Base-by-base conservation (phyloP, 1,140 invertebrate genomes). In the honey bee (Apis mellifera) region DNA sequence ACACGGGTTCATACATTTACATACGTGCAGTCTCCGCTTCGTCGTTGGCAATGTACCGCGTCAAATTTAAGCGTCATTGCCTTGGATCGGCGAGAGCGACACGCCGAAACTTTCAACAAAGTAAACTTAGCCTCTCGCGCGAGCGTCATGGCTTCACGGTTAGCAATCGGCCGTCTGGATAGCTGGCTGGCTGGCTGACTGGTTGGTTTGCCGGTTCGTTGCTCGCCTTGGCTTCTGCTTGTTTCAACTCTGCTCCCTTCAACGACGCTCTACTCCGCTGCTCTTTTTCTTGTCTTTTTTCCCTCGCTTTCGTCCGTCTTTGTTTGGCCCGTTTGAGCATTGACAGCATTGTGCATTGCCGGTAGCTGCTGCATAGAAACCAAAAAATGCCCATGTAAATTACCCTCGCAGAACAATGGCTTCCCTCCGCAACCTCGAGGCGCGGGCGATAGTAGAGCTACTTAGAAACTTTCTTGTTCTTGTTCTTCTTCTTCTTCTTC, bases 71-170 rank as follows among this genome's bases (percentile, higher is more conserved):
- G 84, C 84, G 50, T 88, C 83, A 81, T 82, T 85, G 80, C 78
- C 64, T 68, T 55, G 74, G 60, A 71, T 62, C 54, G 59, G 74
- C 23, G 62, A 82, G 77, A 85, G 78, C 59, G 0, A 3, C 12
- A 80, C 68, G 60, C 65, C 68, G 72, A 88, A 92, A 93, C 87
- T 93, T 93, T 84, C 71, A 1, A 85, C 74, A 91, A 92, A 93
- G 92, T 93, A 93, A 93, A 93, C 91, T 93, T 89, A 89, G 85
- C 89, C 87, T 91, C 82, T 91, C 82, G 79, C 88, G 89, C 82
- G 86, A 89, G 86, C 77, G 84, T 86, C 86, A 86, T 84, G 84
- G 84, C 76, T 89, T 83, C 78, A 81, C 80, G 78, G 79, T 84
- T 83, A 88, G 78, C 85, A 74, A 83, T 84, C 75, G 84, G 73